These are phyloP conservation scores for Ernsta delagoae DNA, from an alignment of 2,888 invertebrate species.

Conservation along the genomic window DNA sequence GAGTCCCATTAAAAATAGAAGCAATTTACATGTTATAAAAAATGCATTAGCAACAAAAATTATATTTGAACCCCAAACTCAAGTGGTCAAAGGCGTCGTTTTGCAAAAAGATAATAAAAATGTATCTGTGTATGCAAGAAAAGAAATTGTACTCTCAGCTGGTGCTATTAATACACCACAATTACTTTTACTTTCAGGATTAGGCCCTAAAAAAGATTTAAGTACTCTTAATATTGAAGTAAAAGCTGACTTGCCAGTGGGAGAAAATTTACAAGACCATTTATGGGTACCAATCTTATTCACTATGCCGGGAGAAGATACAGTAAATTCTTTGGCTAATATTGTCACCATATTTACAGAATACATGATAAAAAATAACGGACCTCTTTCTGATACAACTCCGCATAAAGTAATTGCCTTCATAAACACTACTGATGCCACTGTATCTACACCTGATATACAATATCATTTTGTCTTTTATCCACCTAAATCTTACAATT, in stretches of 20 bases:
- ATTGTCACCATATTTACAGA: slow-evolving; percentile 61
- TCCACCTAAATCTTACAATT: slow-evolving; percentile 53
- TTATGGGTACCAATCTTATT: slow-evolving; percentile 56
- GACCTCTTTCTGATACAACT: slow-evolving; percentile 71
- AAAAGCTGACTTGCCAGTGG: slow-evolving; percentile 55
- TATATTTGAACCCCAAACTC: slow-evolving; percentile 50
- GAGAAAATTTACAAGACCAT: slow-evolving; percentile 64
- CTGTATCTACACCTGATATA: slow-evolving; percentile 58
- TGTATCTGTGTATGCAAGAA: slow-evolving; percentile 45
- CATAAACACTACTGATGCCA: slow-evolving; percentile 60
- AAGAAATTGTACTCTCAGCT: slow-evolving; percentile 63
- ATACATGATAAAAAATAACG: slow-evolving; percentile 78
- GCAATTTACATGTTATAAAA: slow-evolving; percentile 59
- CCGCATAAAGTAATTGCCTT: slow-evolving; percentile 64
- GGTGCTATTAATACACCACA: slow-evolving; percentile 62
- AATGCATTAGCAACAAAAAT: slow-evolving; percentile 56
- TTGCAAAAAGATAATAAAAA: slow-evolving; percentile 47
- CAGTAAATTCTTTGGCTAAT: slow-evolving; percentile 50
- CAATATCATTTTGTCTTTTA: slow-evolving; percentile 61
- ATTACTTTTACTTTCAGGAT: slow-evolving; percentile 63
- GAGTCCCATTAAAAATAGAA: slow-evolving; percentile 51
- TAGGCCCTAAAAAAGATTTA: slow-evolving; percentile 60
- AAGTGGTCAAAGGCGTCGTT: slow-evolving; percentile 54
- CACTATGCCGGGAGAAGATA: slow-evolving; percentile 54
- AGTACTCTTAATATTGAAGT: slow-evolving; percentile 51